A percentile compares a stretch with the other conserved stretches of the same genome.
Conservation (phyloP, 1,140 invertebrate species). For the Drosophila insularis region DNA sequence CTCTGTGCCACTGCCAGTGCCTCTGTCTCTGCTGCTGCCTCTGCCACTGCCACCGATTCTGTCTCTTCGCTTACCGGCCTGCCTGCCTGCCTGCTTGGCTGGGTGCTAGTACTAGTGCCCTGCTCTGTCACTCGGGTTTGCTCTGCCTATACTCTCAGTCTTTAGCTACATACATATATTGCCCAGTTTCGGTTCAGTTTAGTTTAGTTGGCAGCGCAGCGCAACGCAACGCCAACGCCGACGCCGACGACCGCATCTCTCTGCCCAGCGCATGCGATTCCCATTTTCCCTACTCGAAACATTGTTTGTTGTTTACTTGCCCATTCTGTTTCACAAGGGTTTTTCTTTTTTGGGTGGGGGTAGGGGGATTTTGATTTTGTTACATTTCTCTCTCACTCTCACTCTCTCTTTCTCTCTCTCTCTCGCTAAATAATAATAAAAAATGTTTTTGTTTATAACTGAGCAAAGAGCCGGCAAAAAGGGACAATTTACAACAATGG, state of each 20-base stretch:
- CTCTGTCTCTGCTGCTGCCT: slow-evolving; percentile 1
- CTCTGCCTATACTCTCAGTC: slow-evolving; percentile 1
- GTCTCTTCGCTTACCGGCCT: too few species aligned
- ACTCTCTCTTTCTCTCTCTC: background rate
- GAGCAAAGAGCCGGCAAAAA: slow-evolving; percentile 55
- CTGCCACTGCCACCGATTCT: background rate
- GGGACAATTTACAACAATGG: background rate
- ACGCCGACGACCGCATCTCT: background rate
- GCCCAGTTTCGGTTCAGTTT: slow-evolving; percentile 5
- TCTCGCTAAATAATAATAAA: slow-evolving; percentile 15
- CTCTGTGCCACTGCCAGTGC: slow-evolving; percentile 31
- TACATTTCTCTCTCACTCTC: slow-evolving; percentile 21
- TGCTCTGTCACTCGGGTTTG: background rate
- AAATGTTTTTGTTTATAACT: slow-evolving; percentile 62
- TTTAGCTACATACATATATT: slow-evolving; percentile 8
- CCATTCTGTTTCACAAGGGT: slow-evolving; percentile 18
- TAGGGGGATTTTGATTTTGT: slow-evolving; percentile 57
- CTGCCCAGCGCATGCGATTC: slow-evolving; percentile 33
- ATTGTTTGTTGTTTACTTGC: slow-evolving; percentile 19
- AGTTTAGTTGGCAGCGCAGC: background rate
- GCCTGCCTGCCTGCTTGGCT: background rate
- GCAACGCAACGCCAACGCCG: background rate
- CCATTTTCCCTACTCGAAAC: slow-evolving; percentile 15
- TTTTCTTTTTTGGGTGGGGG: background rate
- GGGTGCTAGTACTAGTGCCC: background rate